Evolutionary conservation across 2,888 invertebrate genomes (phyloP).

Genomic region (Crematogaster levior): DNA sequence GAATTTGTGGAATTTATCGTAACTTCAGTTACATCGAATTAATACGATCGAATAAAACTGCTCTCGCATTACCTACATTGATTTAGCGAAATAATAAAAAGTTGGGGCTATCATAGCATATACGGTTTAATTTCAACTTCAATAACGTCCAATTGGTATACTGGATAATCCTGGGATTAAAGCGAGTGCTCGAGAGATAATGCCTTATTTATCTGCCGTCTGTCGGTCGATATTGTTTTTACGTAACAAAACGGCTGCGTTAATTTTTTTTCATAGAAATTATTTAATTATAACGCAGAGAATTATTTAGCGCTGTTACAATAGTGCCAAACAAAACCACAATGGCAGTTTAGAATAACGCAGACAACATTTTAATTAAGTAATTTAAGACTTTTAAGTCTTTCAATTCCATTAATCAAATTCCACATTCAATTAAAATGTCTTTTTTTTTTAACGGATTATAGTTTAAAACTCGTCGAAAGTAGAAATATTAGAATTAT

Average conservation of each 20-base stretch:
- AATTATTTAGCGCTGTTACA: neutral
- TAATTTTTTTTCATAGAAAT: slow-evolving; percentile 10
- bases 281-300: neutral
- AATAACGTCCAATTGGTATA: slow-evolving; percentile 69
- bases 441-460: neutral
- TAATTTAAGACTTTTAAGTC: slow-evolving; percentile 2
- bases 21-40: slow-evolving; percentile 8
- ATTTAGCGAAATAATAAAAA: slow-evolving; percentile 56
- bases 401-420: slow-evolving; percentile 3
- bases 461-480: neutral
- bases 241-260: slow-evolving; percentile 16
- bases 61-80: slow-evolving; percentile 52
- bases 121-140: slow-evolving; percentile 60
- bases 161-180: slow-evolving; percentile 75
- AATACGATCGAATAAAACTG: slow-evolving; percentile 55
- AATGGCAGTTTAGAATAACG: neutral
- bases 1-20: slow-evolving; percentile 26
- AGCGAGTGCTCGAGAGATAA: slow-evolving; percentile 67
- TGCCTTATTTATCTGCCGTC: slow-evolving; percentile 63
- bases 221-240: slow-evolving; percentile 57
- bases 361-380: neutral
- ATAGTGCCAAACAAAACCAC: neutral
- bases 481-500: neutral
- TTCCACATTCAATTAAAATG: neutral
- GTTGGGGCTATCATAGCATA: slow-evolving; percentile 43